Base-by-base conservation (phyloP, 2,797 vertebrate species). In the Chromis chromis region DNA sequence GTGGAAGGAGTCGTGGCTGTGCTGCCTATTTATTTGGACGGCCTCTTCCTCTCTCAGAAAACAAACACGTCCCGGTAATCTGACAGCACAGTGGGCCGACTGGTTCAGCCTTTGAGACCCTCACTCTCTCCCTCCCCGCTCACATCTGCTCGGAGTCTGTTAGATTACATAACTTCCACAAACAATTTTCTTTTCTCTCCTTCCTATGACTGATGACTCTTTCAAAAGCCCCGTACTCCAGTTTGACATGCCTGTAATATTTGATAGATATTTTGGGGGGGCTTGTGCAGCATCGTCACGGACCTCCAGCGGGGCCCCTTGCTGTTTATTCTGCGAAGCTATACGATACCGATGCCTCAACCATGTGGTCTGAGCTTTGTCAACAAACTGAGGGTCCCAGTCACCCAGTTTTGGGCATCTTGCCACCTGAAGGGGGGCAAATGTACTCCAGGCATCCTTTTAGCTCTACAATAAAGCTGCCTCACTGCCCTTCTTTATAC, bases 21-120 rank as follows among this genome's bases (percentile, higher is more conserved):
- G 72, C 73, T 64, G 80, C 79, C 84, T 91, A 90, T 93, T 93
- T 94, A 92, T 94, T 93, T 93, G 89, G 89, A 89, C 58, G 82
- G 73, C 78, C 79, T 91, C 86, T 89, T 91, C 82, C 89, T 88
- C 85, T 79, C 83, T 89, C 66, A 27, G 79, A 92, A 91, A 93
- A 93, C 91, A 93, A 93, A 93, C 91, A 88, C 42, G 58, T 91
- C 83, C 81, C 22, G 60, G 83, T 92, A 90, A 93, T 91, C 87
- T 91, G 89, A 93, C 89, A 82, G 88, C 85, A 61, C 84, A 81
- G 81, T 79, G 86, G 86, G 88, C 84, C 78, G 71, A 85, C 83
- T 85, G 88, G 88, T 86, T 83, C 86, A 75, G 81, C 57, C 69
- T 76, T 64, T 66, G 50, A 81, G 79, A 86, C 83, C 82, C 82